Percentiles rank a stretch among this genome's conserved stretches.
phyloP scores from a whole-genome alignment of 2,888 invertebrate genomes.

The Tineola bisselliella region DNA sequence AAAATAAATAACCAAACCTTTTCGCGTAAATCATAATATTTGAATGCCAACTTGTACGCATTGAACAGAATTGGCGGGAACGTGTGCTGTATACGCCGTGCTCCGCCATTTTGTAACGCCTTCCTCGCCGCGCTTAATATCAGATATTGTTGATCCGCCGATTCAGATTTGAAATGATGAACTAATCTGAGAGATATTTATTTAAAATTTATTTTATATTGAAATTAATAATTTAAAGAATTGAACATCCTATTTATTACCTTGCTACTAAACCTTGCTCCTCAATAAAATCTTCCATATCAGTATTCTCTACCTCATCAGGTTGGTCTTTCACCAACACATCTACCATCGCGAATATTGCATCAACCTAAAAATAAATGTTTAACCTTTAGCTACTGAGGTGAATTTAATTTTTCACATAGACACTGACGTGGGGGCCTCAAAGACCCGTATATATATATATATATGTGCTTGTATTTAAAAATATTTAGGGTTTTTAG shows the following conservation, averaged over 20 bases:
- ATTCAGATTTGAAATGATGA: constrained; percentile 83
- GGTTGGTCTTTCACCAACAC: constrained; percentile 88
- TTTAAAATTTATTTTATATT: too few species aligned
- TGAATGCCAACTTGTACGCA: constrained; percentile 88
- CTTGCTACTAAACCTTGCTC: constrained; percentile 93
- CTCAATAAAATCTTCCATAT: constrained; percentile 95
- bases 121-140: constrained; percentile 90
- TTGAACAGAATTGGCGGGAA: constrained; percentile 95
- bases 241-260: constrained; percentile 41
- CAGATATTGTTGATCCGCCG: constrained; percentile 87
- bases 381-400: constrained; percentile 3
- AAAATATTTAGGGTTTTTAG: too few species aligned
- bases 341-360: constrained; percentile 80
- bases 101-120: constrained; percentile 90
- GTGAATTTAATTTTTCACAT: too few species aligned
- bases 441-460: too few species aligned
- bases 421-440: too few species aligned
- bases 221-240: too few species aligned
- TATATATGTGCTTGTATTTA: too few species aligned
- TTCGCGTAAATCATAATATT: constrained; percentile 79
- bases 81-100: constrained; percentile 86
- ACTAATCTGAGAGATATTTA: constrained; percentile 71
- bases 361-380: constrained; percentile 64
- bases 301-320: constrained; percentile 71
- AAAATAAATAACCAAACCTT: constrained; percentile 56